Evolutionary conservation across 1,140 invertebrate genomes (phyloP).

Genomic region (Yoshiicerus persimilis): DNA sequence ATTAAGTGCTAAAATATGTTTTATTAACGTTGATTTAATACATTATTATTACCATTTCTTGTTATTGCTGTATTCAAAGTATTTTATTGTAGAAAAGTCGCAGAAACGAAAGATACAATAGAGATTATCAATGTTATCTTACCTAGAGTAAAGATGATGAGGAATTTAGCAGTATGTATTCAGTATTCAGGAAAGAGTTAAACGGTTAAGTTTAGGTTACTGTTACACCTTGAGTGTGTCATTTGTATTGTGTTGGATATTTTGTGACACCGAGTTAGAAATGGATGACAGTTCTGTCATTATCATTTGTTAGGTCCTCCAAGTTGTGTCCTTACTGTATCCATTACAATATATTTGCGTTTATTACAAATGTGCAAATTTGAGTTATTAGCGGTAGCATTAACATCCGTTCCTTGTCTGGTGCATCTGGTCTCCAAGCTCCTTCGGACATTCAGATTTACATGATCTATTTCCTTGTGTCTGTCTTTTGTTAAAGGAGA

Average conservation of each 20-base stretch:
- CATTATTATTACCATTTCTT: too few species aligned
- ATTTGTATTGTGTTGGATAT: background rate
- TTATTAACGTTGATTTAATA: too few species aligned
- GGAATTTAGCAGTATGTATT: too few species aligned
- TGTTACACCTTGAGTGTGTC: background rate
- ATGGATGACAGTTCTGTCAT: background rate
- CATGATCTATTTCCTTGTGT: background rate
- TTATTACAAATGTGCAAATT: background rate
- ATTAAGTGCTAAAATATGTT: too few species aligned
- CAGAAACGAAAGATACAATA: too few species aligned
- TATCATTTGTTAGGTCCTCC: background rate
- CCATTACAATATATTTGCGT: background rate
- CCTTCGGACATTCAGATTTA: background rate
- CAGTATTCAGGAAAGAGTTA: background rate
- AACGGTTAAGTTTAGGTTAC: conserved; percentile 3
- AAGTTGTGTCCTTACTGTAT: background rate
- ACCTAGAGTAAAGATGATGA: too few species aligned
- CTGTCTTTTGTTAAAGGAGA: background rate
- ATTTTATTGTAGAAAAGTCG: too few species aligned
- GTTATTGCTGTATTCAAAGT: too few species aligned
- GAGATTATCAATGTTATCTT: too few species aligned
- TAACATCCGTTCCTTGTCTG: background rate
- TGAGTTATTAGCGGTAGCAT: background rate
- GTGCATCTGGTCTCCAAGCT: background rate
- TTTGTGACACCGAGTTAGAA: background rate